Base-by-base conservation (phyloP, 2,797 vertebrate genomes). In the Sardinella longiceps region DNA sequence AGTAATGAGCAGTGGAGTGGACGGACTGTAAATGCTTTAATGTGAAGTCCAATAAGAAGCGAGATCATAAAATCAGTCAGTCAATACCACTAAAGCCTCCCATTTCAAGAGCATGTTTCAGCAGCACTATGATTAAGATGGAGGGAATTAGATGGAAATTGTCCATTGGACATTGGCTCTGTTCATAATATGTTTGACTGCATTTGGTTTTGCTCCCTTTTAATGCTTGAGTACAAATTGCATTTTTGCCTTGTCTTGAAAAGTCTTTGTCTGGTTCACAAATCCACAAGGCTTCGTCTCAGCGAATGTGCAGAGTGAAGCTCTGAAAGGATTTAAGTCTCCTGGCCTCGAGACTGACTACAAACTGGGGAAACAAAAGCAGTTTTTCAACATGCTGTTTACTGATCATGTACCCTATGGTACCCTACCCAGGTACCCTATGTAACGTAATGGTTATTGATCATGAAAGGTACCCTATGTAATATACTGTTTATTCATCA, bases 141-240 rank as follows among this genome's bases (percentile, higher is more conserved):
- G 12, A 37, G 33, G 30, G 30, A 74, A 3, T 74, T 74, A 74
- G 30, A 63, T 63, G 25, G 60, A 63, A 63, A 15, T 74, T 74
- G 66, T 74, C 66, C n/a, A n/a, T n/a, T n/a, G 39, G 66, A 74
- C 66, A 74, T 33, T 74, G 66, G 66, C 30, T 37, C 37, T 18
- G 15, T 70, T 70, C 30, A 70, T 33, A 74, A 33, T 74, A 20
- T 74, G 30, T 74, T 74, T 33, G 30, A 74, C 66, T 37, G 39
- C 14, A 37, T 11, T 74, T 33, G 63, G 2, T 70, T 74, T 74
- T 37, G 10, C 33, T 74, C 66, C 37, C 15, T 74, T 20, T 6
- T 5, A 6, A 70, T 70, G 12, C n/a, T n/a, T 70, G 30, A 70
- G 37, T 70, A 70, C 25, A 70, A 70, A 70, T 70, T 33, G 28